These are phyloP conservation scores for Monarcha castaneiventris DNA, from an alignment of 2,113 vertebrate species.

Conservation along the genomic window DNA sequence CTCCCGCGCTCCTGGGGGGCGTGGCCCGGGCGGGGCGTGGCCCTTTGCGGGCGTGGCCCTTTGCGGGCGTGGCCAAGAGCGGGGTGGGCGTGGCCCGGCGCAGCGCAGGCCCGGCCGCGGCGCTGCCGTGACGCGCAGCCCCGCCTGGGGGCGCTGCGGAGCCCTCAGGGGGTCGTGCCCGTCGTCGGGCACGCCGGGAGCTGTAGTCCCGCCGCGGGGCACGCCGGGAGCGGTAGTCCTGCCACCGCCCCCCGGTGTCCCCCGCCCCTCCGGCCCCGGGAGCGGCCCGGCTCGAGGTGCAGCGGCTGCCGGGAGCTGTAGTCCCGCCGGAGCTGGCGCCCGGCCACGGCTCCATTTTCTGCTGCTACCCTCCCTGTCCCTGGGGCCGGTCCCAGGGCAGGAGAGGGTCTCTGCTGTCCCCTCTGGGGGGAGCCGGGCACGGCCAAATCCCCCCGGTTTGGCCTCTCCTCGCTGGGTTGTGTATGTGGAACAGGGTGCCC, in stretches of 20 bases:
- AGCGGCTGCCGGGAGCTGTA: not conserved
- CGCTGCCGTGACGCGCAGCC: not conserved
- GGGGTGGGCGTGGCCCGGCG: rapidly evolving
- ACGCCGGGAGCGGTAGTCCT: not conserved
- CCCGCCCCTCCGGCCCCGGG: too few species aligned
- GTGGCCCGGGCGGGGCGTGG: not conserved
- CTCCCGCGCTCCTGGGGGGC: not conserved
- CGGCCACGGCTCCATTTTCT: conserved; percentile 17
- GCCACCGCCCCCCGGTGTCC: too few species aligned
- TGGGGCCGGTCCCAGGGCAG: rapidly evolving
- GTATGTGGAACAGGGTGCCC: not conserved
- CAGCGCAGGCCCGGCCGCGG: not conserved
- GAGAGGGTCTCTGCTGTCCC: rapidly evolving
- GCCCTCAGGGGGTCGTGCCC: too few species aligned
- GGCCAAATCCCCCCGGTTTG: rapidly evolving
- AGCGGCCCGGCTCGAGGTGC: too few species aligned
- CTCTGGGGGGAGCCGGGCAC: not conserved
- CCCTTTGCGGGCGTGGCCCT: too few species aligned
- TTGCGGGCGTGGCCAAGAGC: not conserved
- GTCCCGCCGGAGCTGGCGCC: not conserved
- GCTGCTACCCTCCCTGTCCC: not conserved
- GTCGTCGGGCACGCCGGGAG: not conserved
- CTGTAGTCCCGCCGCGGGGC: not conserved
- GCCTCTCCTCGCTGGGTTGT: too few species aligned
- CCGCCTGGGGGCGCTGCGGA: not conserved